Evolutionary conservation across 2,888 invertebrate genomes (phyloP), one percentile per base, ranked within the genome.

Genomic region (Eubasilissa splendida): DNA sequence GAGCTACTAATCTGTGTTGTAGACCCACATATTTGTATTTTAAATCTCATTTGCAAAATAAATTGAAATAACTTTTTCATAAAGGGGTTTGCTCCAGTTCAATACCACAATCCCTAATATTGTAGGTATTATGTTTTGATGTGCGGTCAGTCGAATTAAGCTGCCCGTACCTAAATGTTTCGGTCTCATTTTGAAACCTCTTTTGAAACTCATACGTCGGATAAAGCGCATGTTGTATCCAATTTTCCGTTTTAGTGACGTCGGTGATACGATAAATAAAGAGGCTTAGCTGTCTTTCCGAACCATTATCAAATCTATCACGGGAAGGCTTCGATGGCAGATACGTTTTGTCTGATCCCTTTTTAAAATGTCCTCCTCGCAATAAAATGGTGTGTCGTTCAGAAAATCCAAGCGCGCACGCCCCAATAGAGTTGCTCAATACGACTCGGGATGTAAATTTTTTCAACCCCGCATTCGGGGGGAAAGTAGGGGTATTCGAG

Each of bases 291-390:
- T 76, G 80, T 74, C 80, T 81, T 76, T 77, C 76, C 73, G 73
- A 54, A 60, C 79, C 79, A 83, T 83, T 83, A 83, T 81, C 81
- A 78, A 79, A 83, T 83, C 81, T 79, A 83, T 83, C 83, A 83
- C 82, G 66, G 68, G 56, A 74, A 70, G 75, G 60, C 78, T 70
- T 59, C 77, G 60, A 77, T 60, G 78, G 56, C 75, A 76, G 77
- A 77, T 80, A 74, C 77, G 76, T 76, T 77, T 65, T 81, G 76
- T 81, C 81, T 79, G 76, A 78, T 79, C 76, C 81, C 79, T 58
- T 42, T 81, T 76, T 79, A 79, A 76, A 81, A 73, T 77, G 56
- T 79, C 76, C 79, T 79, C 50, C 79, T 79, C 75, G 60, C 79
- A 76, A 76, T 77, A 70, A 79, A 81, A 81, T 79, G 81, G 79